Percentiles rank a stretch among this genome's conserved stretches.
Conservation (phyloP, 2,797 vertebrate species). For the Oceanodroma leucorhoa region DNA sequence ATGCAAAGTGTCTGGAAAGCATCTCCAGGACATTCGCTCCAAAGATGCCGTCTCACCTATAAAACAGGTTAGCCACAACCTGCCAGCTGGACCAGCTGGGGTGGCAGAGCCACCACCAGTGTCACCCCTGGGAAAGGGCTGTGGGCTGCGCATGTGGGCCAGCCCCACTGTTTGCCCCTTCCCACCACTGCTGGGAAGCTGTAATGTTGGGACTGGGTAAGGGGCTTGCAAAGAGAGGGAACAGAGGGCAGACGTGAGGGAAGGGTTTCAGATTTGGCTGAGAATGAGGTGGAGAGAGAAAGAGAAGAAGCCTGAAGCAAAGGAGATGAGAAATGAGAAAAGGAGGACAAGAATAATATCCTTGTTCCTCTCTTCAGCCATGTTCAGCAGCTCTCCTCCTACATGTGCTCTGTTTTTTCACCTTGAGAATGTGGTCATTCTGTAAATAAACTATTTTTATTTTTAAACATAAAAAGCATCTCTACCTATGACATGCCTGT, state of each 20-base stretch:
- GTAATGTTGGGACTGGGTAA: background rate
- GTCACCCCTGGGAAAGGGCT: accelerated
- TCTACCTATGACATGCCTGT: background rate
- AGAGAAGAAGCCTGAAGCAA: background rate
- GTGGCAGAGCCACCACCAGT: background rate
- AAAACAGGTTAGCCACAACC: background rate
- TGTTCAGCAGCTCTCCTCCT: background rate
- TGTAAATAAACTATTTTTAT: background rate
- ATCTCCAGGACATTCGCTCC: background rate
- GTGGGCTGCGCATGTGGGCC: accelerated
- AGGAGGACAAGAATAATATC: background rate
- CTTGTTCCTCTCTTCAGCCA: background rate
- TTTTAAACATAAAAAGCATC: background rate
- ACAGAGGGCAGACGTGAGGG: background rate
- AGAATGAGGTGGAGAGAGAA: background rate
- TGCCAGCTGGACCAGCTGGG: background rate
- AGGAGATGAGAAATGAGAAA: background rate
- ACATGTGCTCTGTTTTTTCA: background rate
- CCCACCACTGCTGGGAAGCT: background rate
- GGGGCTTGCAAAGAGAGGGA: background rate
- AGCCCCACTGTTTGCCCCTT: background rate
- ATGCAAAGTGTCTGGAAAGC: background rate
- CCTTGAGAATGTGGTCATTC: background rate
- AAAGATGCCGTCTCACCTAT: background rate
- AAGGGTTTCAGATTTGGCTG: background rate